Percentiles rank a stretch among this genome's conserved stretches.
Conservation (phyloP, 2,113 vertebrate genomes). For the Panthera uncia region DNA sequence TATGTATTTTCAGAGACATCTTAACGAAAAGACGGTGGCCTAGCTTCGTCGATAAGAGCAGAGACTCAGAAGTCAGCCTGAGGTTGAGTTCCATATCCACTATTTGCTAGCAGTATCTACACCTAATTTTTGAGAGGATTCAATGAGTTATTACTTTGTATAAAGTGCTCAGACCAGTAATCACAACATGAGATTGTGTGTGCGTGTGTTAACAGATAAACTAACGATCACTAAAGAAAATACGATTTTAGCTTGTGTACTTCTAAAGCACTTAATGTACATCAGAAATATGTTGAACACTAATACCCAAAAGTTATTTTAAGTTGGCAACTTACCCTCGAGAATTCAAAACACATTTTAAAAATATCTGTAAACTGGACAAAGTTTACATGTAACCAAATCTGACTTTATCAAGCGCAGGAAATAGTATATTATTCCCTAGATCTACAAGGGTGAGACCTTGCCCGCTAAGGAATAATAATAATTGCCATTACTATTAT, state of each 20-base stretch:
- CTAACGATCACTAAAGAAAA: background rate
- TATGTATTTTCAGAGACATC: background rate
- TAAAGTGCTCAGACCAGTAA: background rate
- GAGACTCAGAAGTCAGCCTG: background rate
- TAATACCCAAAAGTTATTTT: background rate
- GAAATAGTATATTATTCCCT: background rate
- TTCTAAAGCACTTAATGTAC: background rate
- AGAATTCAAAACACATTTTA: slow-evolving; percentile 2
- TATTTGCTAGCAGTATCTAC: background rate
- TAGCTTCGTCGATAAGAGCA: background rate
- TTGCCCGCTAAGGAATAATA: background rate
- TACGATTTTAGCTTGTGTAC: background rate
- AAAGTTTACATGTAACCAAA: background rate
- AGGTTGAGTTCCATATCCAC: background rate
- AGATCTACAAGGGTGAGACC: background rate
- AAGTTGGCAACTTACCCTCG: background rate
- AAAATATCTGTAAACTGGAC: background rate
- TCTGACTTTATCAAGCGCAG: background rate
- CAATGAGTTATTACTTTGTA: background rate
- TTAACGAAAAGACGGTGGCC: background rate
- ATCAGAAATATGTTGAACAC: background rate
- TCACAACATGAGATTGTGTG: background rate
- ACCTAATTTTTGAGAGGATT: background rate
- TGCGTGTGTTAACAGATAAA: background rate
- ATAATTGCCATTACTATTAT: background rate